Base-by-base conservation (phyloP, 2,797 vertebrate genomes). In the Thaleichthys pacificus region DNA sequence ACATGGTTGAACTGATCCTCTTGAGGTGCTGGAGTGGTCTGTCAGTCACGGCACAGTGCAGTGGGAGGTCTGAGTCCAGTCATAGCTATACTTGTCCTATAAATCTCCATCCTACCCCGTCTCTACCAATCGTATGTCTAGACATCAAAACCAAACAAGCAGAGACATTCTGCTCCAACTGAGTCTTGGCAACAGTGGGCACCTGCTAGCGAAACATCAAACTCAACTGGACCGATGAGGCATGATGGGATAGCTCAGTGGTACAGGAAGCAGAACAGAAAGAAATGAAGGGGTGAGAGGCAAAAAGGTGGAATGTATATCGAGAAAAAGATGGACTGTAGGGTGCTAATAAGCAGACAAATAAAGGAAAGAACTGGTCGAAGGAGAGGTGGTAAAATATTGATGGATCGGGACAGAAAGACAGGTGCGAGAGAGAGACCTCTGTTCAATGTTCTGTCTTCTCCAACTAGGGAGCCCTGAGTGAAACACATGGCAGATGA, bases 401-500 rank as follows among this genome's bases (percentile, higher is more conserved):
- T 42, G 6, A 73, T 66, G 73, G 24, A 69, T 68, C 9, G 22
- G 17, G 15, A 14, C 5, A 24, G 3, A 19, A 62, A 5, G 42
- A 51, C 38, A 26, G 51, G 42, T 14, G 42, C 11, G 42, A 47
- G 32, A 54, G 5, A 14, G 49, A 24, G 63, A 38, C 21, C 26
- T 32, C 21, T 24, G 30, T 24, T n/a, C 19, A 1, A 4, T 63
- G 65, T 51, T 49, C 4, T 26, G 24, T 49, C 19, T 67, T 26
- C 66, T 19, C 19, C 51, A 67, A n/a, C 28, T 24, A 66, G 38
- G 65, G 70, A 83, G 81, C 76, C 63, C 19, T 21, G 2, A 80
- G 85, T 82, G 78, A 73, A 79, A 79, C 80, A 81, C 83, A 84
- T 75, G 82, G 75, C 22, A 26, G 74, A 81, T 75, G 6, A 21